Conservation (phyloP, 2,888 invertebrate species). For the Epistrophe eligans region DNA sequence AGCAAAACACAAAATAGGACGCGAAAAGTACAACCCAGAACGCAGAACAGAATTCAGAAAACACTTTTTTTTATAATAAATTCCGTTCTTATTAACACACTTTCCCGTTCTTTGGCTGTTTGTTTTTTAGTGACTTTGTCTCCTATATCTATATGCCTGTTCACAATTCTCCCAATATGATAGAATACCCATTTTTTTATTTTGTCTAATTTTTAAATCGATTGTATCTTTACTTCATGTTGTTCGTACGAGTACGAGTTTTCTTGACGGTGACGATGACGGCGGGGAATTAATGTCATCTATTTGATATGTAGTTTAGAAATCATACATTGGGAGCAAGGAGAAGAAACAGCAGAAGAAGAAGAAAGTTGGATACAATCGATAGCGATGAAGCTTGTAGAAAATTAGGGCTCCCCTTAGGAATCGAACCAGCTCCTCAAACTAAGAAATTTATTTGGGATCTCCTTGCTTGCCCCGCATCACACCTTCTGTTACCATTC, state of each 20-base stretch:
- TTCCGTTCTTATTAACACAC: slow-evolving; percentile 75
- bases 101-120: slow-evolving; percentile 68
- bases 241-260: slow-evolving; percentile 48
- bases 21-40: slow-evolving; percentile 48
- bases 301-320: slow-evolving; percentile 73
- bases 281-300: slow-evolving; percentile 73
- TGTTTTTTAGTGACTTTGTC: slow-evolving; percentile 46
- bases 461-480: slow-evolving; percentile 21
- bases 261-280: slow-evolving; percentile 50
- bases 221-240: slow-evolving; percentile 74
- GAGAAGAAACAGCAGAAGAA: slow-evolving; percentile 30
- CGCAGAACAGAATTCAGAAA: slow-evolving; percentile 18
- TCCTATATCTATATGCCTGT: slow-evolving; percentile 44
- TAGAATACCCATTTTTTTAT: slow-evolving; percentile 44
- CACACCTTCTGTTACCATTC: slow-evolving; percentile 30
- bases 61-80: slow-evolving; percentile 62
- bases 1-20: slow-evolving; percentile 29
- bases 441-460: slow-evolving; percentile 58
- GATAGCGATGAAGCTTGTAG: slow-evolving; percentile 58
- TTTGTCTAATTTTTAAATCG: slow-evolving; percentile 74
- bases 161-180: slow-evolving; percentile 66
- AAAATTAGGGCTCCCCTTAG: slow-evolving; percentile 46
- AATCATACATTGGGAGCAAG: slow-evolving; percentile 57
- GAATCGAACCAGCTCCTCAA: slow-evolving; percentile 51
- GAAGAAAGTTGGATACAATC: slow-evolving; percentile 71